Percentiles rank a stretch among this genome's conserved stretches.
Evolutionary conservation across 2,113 vertebrate genomes (phyloP).

Genomic region (Ginglymostoma cirratum): DNA sequence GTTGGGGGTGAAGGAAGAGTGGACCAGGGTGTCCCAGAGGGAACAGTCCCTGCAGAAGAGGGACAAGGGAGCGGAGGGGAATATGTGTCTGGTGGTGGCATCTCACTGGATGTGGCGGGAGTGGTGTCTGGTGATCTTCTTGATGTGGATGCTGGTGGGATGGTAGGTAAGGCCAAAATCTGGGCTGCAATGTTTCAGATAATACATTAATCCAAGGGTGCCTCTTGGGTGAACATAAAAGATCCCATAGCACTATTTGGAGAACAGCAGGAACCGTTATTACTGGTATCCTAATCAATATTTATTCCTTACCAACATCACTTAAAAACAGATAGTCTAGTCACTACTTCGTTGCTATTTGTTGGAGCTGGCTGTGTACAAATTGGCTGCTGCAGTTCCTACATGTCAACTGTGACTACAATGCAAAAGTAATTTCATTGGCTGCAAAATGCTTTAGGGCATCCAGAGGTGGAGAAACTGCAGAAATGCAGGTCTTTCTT

Average conservation of each 20-base stretch:
- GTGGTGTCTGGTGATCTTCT: no score
- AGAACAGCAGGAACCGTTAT: background rate
- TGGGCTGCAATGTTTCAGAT: background rate
- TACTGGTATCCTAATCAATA: background rate
- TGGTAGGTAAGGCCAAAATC: no score
- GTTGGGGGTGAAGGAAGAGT: no score
- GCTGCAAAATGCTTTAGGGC: background rate
- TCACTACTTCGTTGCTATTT: background rate
- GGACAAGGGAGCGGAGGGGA: no score
- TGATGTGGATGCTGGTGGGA: no score
- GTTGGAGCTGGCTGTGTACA: background rate
- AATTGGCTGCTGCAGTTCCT: background rate
- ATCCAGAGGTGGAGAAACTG: background rate
- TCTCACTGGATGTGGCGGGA: no score
- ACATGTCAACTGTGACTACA: background rate
- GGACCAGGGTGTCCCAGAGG: no score
- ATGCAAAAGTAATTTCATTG: background rate
- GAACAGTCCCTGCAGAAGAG: no score
- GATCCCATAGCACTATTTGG: background rate
- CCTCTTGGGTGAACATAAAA: background rate
- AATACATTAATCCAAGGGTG: background rate
- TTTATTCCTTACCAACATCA: background rate
- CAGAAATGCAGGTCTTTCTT: background rate
- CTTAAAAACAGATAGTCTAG: background rate
- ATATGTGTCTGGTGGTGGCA: no score